Base-by-base conservation (phyloP, 2,888 invertebrate species). In the Helobdella robusta region DNA sequence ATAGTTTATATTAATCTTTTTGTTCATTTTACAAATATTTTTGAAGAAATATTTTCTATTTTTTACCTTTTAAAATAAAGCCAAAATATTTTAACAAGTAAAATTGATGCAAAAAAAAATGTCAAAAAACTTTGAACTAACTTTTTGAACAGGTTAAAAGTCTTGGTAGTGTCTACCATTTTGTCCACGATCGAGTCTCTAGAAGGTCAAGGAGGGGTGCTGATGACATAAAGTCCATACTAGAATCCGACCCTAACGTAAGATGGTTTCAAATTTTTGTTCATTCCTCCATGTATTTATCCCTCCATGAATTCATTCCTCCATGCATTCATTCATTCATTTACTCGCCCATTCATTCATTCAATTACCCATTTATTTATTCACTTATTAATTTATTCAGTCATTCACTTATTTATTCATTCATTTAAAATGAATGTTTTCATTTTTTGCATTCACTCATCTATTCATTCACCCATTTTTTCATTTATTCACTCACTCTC, bases 131-230 rank as follows among this genome's bases (percentile, higher is more conserved):
- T 18, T 36, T 59, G 8, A 11, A 23, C n/a, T 30, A 11, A 40
- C n/a, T n/a, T 40, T 46, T 5, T 15, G 6, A 52, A 35, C 68
- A 74, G 73, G 56, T 73, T 30, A 64, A 44, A 1, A 59, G 66
- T n/a, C 66, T 73, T 20, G 72, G 69, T 5, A 69, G 69, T 48
- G 67, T 70, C 2, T 71, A 67, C 59, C 66, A 73, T 23, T 68
- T 76, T 28, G 56, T 58, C n/a, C 75, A 76, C 59, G 67, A 71
- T 2, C 67, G 68, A 23, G 72, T 75, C 1, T 52, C 65, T 1
- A 63, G 68, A 25, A 67, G 76, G 40, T 74, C 75, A 5, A 75
- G 74, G 63, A 69, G 76, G 67, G 73, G 74, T 67, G 74, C 76
- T 6, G 72, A 72, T 2, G 59, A 72, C 66, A 68, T 72, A 56